phyloP scores from a whole-genome alignment of 2,113 vertebrate genomes.

The Pyxicephalus adspersus region DNA sequence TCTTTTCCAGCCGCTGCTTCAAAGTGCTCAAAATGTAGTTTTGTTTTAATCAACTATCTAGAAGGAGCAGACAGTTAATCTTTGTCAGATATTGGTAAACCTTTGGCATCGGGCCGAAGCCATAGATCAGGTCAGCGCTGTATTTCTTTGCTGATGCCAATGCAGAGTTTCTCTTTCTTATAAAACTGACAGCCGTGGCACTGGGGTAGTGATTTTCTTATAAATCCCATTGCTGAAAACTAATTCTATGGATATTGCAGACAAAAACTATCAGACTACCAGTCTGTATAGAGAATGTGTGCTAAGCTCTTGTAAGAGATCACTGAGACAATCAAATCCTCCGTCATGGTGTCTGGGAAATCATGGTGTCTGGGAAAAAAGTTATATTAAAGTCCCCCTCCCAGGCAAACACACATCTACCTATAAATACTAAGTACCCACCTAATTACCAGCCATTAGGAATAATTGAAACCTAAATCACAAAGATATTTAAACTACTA shows the following conservation, averaged over 20 bases:
- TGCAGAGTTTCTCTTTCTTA: slow-evolving; percentile 12
- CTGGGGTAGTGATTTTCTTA: not conserved
- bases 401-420: no score
- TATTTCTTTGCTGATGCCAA: slow-evolving; percentile 7
- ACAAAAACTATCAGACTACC: not conserved
- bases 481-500: no score
- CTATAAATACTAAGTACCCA: no score
- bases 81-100: slow-evolving; percentile 48
- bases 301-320: no score
- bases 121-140: slow-evolving; percentile 42
- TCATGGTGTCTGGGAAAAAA: no score
- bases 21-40: not conserved
- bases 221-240: not conserved
- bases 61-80: slow-evolving; percentile 34
- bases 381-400: no score
- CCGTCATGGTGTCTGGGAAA: no score
- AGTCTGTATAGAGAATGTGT: no score
- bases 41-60: slow-evolving; percentile 24
- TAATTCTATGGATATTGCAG: not conserved
- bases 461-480: no score
- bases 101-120: slow-evolving; percentile 4
- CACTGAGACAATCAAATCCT: no score
- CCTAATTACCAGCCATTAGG: no score
- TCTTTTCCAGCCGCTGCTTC: not conserved
- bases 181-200: not conserved